A percentile compares a stretch with the other conserved stretches of the same genome.
phyloP scores from a whole-genome alignment of 2,888 invertebrate species.

The Chrysolina oricalcia region DNA sequence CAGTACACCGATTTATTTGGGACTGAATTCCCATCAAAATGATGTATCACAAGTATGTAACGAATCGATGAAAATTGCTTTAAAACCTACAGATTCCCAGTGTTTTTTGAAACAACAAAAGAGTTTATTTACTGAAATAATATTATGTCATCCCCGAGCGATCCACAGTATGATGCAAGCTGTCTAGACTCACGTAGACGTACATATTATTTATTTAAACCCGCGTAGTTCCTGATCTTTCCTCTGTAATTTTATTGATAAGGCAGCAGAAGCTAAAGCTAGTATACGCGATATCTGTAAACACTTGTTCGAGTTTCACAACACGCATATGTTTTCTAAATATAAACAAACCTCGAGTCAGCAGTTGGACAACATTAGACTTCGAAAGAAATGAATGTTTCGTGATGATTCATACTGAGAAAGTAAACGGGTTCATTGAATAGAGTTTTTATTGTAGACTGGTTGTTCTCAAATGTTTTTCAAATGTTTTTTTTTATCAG shows the following conservation, averaged over 20 bases:
- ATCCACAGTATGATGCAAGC: background rate
- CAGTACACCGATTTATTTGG: too few relatives aligned
- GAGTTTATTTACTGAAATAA: background rate
- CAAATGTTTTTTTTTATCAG: background rate
- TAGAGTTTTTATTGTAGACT: background rate
- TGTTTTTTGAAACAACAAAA: background rate
- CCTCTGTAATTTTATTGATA: constrained; percentile 9
- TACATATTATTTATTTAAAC: constrained; percentile 3
- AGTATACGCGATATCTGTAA: constrained; percentile 5
- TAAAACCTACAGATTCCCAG: too few relatives aligned
- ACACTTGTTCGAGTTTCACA: constrained; percentile 11
- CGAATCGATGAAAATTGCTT: too few relatives aligned
- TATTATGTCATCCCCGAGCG: background rate
- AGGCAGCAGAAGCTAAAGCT: constrained; percentile 1
- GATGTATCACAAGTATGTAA: too few relatives aligned
- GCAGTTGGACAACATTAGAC: constrained; percentile 17
- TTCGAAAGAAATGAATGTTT: constrained; percentile 12
- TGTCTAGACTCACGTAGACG: constrained; percentile 1
- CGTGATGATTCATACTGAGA: constrained; percentile 6
- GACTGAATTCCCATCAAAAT: too few relatives aligned
- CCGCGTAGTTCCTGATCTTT: constrained; percentile 1
- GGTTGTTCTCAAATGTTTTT: background rate
- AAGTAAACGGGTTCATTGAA: constrained; percentile 10
- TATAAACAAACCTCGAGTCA: constrained; percentile 13
- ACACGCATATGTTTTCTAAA: constrained; percentile 20